A percentile compares a stretch with the other conserved stretches of the same genome.
Conservation (phyloP, 2,113 vertebrate species). For the Dicaeum eximium region DNA sequence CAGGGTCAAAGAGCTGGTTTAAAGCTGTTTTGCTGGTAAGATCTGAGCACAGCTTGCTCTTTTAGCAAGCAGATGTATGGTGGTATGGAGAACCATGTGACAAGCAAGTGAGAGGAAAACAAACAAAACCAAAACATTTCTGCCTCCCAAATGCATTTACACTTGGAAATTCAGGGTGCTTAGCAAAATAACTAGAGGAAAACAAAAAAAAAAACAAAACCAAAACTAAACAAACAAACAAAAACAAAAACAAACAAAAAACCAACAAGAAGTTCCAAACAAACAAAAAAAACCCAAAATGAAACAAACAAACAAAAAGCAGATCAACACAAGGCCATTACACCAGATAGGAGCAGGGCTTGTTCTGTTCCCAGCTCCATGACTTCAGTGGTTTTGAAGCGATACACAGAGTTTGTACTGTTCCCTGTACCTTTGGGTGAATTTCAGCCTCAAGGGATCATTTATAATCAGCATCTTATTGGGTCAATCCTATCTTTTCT, state of each 20-base stretch:
- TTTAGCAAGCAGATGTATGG: not conserved
- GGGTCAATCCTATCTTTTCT: not conserved
- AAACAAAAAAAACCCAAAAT: not conserved
- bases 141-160: not conserved
- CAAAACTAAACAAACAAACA: not conserved
- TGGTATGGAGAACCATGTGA: not conserved
- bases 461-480: not conserved
- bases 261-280: not conserved
- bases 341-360: not conserved
- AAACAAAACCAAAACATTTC: not conserved
- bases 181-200: not conserved
- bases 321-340: not conserved
- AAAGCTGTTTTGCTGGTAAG: not conserved
- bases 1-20: not conserved
- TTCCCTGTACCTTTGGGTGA: not conserved
- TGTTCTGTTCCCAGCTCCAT: not conserved
- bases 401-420: not conserved
- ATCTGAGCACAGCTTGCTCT: not conserved
- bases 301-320: not conserved
- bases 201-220: not conserved
- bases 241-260: not conserved
- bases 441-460: not conserved
- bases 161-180: not conserved
- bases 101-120: not conserved
- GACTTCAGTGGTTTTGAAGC: not conserved